These are phyloP conservation scores for Lordiphosa clarofinis DNA, from an alignment of 1,140 invertebrate species.

Conservation along the genomic window DNA sequence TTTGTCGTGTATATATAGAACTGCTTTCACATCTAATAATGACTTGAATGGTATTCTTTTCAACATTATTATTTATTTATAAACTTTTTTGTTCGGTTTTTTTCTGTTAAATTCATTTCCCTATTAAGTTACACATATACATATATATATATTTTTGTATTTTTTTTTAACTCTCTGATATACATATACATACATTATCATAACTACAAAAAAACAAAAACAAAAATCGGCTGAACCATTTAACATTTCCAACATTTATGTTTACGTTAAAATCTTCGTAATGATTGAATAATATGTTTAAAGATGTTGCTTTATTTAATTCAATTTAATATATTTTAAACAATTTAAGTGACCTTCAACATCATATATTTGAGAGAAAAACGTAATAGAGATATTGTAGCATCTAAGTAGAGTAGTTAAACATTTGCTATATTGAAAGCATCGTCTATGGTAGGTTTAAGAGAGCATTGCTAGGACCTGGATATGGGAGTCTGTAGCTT, in stretches of 20 bases:
- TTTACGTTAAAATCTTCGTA: constrained; percentile 69
- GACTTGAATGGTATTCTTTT: constrained; percentile 69
- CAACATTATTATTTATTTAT: constrained; percentile 58
- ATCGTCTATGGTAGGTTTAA: constrained; percentile 26
- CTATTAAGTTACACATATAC: constrained; percentile 67
- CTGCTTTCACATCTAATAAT: constrained; percentile 74
- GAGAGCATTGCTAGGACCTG: constrained; percentile 40
- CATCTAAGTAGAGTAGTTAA: constrained; percentile 53
- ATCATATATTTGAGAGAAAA: constrained; percentile 60
- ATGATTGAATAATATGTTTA: constrained; percentile 67
- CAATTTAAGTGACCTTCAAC: constrained; percentile 64
- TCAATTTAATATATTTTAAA: constrained; percentile 38
- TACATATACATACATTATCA: constrained; percentile 74
- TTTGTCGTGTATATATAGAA: constrained; percentile 68
- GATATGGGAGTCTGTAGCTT: constrained; percentile 31
- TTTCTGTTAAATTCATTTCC: constrained; percentile 69
- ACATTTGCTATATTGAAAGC: constrained; percentile 59
- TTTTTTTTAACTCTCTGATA: constrained; percentile 58
- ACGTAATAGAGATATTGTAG: constrained; percentile 66
- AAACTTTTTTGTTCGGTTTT: background rate
- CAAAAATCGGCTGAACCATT: constrained; percentile 63
- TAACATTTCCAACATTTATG: constrained; percentile 72
- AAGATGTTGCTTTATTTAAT: constrained; percentile 13
- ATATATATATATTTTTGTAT: constrained; percentile 19
- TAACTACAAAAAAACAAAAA: constrained; percentile 52